phyloP scores from a whole-genome alignment of 2,113 vertebrate genomes.

The Trinectes maculatus region DNA sequence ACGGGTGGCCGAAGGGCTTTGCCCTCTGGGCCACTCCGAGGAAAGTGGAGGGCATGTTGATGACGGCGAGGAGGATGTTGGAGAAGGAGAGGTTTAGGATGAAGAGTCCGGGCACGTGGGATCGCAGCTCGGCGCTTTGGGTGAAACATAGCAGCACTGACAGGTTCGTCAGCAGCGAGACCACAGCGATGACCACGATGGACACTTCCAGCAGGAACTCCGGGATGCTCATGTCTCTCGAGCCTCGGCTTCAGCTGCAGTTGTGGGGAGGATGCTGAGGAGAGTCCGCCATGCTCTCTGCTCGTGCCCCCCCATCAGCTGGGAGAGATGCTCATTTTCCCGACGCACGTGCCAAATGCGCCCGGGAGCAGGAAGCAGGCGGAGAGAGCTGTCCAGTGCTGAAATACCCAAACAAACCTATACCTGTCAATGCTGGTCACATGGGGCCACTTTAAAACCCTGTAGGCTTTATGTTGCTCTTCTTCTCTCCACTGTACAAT shows the following conservation, averaged over 20 bases:
- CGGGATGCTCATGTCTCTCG: constrained; percentile 82
- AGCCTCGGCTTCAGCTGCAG: constrained; percentile 41
- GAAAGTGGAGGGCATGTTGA: constrained; percentile 84
- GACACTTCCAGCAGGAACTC: constrained; percentile 81
- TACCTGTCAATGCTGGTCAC: neutral
- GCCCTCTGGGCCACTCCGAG: constrained; percentile 72
- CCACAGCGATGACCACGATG: constrained; percentile 78
- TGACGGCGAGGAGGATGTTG: constrained; percentile 82
- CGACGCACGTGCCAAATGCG: constrained; percentile 22
- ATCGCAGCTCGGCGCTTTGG: constrained; percentile 81
- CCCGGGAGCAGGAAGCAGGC: neutral
- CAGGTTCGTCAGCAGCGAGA: constrained; percentile 81
- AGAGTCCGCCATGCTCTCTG: constrained; percentile 41
- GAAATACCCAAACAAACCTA: constrained; percentile 58
- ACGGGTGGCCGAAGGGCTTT: constrained; percentile 75
- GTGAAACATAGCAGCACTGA: constrained; percentile 85
- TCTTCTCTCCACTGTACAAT: neutral
- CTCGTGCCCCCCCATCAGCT: constrained; percentile 22
- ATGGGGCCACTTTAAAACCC: neutral
- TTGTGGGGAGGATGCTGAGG: constrained; percentile 19
- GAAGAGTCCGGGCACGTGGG: constrained; percentile 83
- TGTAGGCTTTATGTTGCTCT: neutral
- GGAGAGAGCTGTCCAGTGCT: constrained; percentile 86
- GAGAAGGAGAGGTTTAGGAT: constrained; percentile 83
- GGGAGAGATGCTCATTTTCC: neutral